Evolutionary conservation across 2,797 vertebrate genomes (phyloP), one percentile per base, ranked within the genome.

Genomic region (Naso thynnoides): DNA sequence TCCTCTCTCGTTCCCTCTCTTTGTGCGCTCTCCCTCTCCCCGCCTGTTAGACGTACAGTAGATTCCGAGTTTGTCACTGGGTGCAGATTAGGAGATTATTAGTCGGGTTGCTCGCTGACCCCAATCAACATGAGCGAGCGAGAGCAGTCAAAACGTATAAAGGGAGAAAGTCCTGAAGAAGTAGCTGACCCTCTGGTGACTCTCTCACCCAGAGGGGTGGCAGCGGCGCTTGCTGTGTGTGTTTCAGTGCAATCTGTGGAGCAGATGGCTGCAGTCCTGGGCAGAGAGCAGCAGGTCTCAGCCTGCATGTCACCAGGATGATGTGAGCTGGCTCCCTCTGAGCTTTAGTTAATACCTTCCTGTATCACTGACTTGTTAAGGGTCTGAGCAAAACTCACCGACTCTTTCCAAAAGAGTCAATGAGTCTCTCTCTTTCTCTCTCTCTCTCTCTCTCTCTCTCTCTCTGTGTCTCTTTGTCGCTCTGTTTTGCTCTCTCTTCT

Each of bases 221-320:
- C 91, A 92, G 93, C 92, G 91, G 92, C 77, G 73, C 94, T 96
- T 87, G 93, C 93, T 92, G 92, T 90, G 91, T 89, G 87, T 85
- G 89, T 90, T 91, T 91, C 85, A 82, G 76, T 87, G 92, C 95
- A 94, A 95, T 92, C 91, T 95, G 95, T 92, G 90, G 96, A 96
- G 95, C 96, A 97, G 96, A 98, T 98, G 96, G 96, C 95, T 94
- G 87, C 89, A 95, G 94, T 95, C 94, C 93, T 81, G 94, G 93
- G 89, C 91, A 90, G 90, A 92, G 93, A 95, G 92, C 90, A 86
- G 94, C 95, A 95, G 94, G 95, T 95, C 95, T 95, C 94, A 95
- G 85, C 84, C 86, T 85, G 87, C 81, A 76, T 89, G 90, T 90
- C 92, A 90, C 84, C 79, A 74, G 83, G 87, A 90, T 83, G 90